Conservation (phyloP, 1,140 invertebrate genomes). For the Metaphire vulgaris region DNA sequence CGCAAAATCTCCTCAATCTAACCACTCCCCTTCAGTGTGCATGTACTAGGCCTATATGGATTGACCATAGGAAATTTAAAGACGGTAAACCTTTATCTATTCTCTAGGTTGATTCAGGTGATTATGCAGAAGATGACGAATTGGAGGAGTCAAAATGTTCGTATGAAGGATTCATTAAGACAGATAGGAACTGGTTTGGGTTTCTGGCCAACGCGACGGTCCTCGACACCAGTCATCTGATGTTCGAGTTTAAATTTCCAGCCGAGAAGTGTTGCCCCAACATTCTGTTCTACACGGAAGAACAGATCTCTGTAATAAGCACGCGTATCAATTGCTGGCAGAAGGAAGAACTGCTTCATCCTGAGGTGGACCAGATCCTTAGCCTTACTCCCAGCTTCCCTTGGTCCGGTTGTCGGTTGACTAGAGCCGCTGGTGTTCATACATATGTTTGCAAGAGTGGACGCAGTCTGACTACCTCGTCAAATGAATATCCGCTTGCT, state of each 20-base stretch:
- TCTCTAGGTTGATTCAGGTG: background rate
- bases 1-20: too few species aligned
- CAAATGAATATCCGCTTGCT: background rate
- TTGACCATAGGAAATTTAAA: too few species aligned
- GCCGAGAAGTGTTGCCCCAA: slow-evolving; percentile 21
- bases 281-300: slow-evolving; percentile 25
- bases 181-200: slow-evolving; percentile 23
- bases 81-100: too few species aligned
- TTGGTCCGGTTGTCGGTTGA: slow-evolving; percentile 27
- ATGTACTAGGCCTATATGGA: too few species aligned
- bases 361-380: slow-evolving; percentile 25
- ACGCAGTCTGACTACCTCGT: background rate
- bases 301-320: slow-evolving; percentile 23
- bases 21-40: too few species aligned
- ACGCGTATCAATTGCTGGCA: slow-evolving; percentile 23
- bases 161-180: slow-evolving; percentile 21
- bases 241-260: slow-evolving; percentile 23
- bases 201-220: slow-evolving; percentile 25
- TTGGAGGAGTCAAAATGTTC: background rate
- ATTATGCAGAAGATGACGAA: background rate
- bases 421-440: background rate
- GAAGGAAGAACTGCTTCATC: slow-evolving; percentile 20
- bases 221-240: background rate
- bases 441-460: slow-evolving; percentile 3
- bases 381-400: slow-evolving; percentile 21